phyloP scores from a whole-genome alignment of 2,888 invertebrate genomes.

The Andrena marginata region DNA sequence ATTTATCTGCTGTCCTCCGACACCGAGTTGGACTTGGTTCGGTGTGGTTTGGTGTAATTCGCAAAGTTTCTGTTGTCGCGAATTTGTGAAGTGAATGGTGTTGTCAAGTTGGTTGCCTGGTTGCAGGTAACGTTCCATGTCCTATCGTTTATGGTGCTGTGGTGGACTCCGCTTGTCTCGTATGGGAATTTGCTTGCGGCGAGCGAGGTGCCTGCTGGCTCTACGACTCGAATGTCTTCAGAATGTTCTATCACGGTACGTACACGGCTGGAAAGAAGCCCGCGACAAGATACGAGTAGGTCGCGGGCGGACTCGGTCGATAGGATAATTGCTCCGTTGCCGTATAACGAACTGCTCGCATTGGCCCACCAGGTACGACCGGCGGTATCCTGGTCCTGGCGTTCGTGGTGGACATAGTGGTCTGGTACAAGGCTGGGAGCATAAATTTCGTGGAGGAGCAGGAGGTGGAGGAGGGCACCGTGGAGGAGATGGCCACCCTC shows the following conservation, averaged over 20 bases:
- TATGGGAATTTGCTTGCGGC: conserved; percentile 94
- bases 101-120: conserved; percentile 11
- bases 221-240: conserved; percentile 94
- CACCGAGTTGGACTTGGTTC: too few species aligned
- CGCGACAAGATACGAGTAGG: too few species aligned
- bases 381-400: conserved; percentile 94
- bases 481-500: conserved; percentile 83
- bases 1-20: neutral
- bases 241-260: conserved; percentile 94
- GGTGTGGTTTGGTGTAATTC: too few species aligned
- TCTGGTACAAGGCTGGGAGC: conserved; percentile 95
- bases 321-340: too few species aligned
- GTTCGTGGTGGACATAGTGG: conserved; percentile 94
- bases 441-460: conserved; percentile 90
- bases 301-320: too few species aligned
- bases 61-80: too few species aligned
- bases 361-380: conserved; percentile 90
- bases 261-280: conserved; percentile 39
- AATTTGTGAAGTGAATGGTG: conserved; percentile 1
- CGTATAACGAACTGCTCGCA: neutral
- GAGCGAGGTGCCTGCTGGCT: conserved; percentile 94
- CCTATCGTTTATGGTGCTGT: conserved; percentile 97
- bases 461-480: conserved; percentile 84
- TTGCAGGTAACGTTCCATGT: conserved; percentile 94
- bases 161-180: conserved; percentile 95